Percentiles rank a stretch among this genome's conserved stretches.
Evolutionary conservation across 2,113 vertebrate genomes (phyloP).

Genomic region (Semnornis frantzii): DNA sequence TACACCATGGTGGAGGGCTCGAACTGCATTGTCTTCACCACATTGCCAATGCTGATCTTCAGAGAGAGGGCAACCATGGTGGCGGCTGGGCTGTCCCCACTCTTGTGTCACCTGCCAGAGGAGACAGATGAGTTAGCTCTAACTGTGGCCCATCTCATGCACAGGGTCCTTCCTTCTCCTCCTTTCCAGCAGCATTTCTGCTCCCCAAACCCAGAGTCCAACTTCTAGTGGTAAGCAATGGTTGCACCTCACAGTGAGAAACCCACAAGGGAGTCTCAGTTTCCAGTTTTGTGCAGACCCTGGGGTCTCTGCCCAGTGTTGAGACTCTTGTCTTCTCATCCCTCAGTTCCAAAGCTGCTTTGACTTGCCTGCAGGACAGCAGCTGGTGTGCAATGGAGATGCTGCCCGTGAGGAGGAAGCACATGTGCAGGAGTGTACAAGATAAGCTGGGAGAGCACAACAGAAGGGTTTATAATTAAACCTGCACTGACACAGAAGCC

Average conservation of each 20-base stretch:
- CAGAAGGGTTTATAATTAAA: conserved; percentile 46
- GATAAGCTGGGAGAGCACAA: not conserved
- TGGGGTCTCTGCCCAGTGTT: accelerated
- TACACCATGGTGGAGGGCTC: conserved; percentile 98
- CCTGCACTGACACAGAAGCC: conserved; percentile 21
- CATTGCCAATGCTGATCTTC: conserved; percentile 97
- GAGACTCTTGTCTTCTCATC: not conserved
- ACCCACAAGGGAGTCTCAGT: not conserved
- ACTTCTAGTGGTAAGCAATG: not conserved
- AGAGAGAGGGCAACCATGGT: conserved; percentile 97
- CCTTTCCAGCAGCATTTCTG: not conserved
- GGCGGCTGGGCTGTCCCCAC: conserved; percentile 64
- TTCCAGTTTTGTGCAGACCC: not conserved
- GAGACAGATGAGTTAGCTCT: not conserved
- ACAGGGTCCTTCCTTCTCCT: not conserved
- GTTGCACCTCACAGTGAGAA: accelerated
- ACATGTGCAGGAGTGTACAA: accelerated
- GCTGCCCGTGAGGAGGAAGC: not conserved
- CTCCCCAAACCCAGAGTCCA: accelerated
- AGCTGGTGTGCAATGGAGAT: not conserved
- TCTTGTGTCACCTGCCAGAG: conserved; percentile 38
- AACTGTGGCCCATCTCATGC: accelerated
- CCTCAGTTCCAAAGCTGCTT: not conserved
- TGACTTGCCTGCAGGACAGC: not conserved
- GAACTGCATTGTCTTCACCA: conserved; percentile 99